Evolutionary conservation across 37 sponge, comb jelly and placozoan genomes (phyloP).

Genomic region (Petrosia ficiformis): DNA sequence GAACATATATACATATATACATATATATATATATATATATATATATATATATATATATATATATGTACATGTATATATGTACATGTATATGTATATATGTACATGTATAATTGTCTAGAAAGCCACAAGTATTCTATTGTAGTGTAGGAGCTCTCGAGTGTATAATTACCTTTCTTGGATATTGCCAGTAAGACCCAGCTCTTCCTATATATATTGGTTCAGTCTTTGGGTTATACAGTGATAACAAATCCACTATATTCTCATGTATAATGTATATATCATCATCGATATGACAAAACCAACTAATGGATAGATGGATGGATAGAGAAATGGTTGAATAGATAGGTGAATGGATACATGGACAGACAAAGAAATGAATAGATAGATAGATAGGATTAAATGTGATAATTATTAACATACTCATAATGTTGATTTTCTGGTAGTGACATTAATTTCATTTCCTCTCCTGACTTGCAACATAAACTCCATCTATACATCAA

Average conservation of each 20-base stretch:
- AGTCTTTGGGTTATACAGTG: slow-evolving; percentile 41
- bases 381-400: not conserved
- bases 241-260: slow-evolving; percentile 9
- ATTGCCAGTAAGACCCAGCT: slow-evolving; percentile 30
- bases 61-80: no score
- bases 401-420: no score
- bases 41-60: no score
- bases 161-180: slow-evolving; percentile 28
- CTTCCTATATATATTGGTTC: slow-evolving; percentile 52
- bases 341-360: not conserved
- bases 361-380: not conserved
- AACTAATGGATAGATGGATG: slow-evolving; percentile 19
- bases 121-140: no score
- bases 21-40: no score
- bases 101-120: no score
- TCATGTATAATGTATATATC: slow-evolving; percentile 43
- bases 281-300: slow-evolving; percentile 61
- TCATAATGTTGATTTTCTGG: slow-evolving; percentile 17
- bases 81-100: no score
- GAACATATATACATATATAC: no score
- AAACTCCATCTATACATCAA: slow-evolving; percentile 16
- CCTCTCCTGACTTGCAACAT: slow-evolving; percentile 54
- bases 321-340: not conserved
- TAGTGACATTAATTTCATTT: slow-evolving; percentile 19
- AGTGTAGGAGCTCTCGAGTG: no score